Conservation (phyloP, 2,888 invertebrate species). For the Neoscelio sp. region DNA sequence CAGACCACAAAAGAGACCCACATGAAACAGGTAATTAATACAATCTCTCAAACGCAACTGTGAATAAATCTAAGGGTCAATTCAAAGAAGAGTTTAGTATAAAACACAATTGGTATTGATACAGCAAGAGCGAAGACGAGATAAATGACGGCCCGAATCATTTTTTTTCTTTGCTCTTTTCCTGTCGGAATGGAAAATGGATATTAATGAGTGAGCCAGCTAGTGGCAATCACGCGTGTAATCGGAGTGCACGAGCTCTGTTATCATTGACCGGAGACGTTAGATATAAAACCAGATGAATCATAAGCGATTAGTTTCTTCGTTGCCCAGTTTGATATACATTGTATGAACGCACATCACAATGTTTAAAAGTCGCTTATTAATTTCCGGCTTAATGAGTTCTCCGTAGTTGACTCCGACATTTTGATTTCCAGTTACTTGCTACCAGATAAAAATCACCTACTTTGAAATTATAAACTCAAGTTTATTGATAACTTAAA, state of each 20-base stretch:
- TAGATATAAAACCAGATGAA: slow-evolving; percentile 57
- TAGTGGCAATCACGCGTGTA: slow-evolving; percentile 59
- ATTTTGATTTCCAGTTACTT: slow-evolving; percentile 43
- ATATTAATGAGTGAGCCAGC: slow-evolving; percentile 78
- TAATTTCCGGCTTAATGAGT: slow-evolving; percentile 56
- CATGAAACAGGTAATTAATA: slow-evolving; percentile 44
- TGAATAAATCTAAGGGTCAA: slow-evolving; percentile 46
- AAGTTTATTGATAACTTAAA: slow-evolving; percentile 37
- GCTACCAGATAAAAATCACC: slow-evolving; percentile 23
- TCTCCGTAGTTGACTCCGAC: slow-evolving; percentile 46
- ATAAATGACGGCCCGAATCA: slow-evolving; percentile 78
- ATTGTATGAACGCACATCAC: slow-evolving; percentile 45
- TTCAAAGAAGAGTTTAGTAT: slow-evolving; percentile 56
- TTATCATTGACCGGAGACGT: slow-evolving; percentile 56
- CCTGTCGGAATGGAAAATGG: slow-evolving; percentile 77
- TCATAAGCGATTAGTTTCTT: slow-evolving; percentile 59
- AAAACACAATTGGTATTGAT: slow-evolving; percentile 80
- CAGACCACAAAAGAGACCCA: not conserved
- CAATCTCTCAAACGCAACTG: slow-evolving; percentile 26
- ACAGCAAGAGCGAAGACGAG: slow-evolving; percentile 74
- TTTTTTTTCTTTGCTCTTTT: slow-evolving; percentile 66
- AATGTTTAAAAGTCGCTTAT: slow-evolving; percentile 55
- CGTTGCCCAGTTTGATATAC: slow-evolving; percentile 35
- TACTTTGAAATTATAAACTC: slow-evolving; percentile 39
- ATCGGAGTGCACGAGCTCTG: slow-evolving; percentile 58